Base-by-base conservation (phyloP, 2,888 invertebrate genomes). In the Lasioglossum oenotherae region DNA sequence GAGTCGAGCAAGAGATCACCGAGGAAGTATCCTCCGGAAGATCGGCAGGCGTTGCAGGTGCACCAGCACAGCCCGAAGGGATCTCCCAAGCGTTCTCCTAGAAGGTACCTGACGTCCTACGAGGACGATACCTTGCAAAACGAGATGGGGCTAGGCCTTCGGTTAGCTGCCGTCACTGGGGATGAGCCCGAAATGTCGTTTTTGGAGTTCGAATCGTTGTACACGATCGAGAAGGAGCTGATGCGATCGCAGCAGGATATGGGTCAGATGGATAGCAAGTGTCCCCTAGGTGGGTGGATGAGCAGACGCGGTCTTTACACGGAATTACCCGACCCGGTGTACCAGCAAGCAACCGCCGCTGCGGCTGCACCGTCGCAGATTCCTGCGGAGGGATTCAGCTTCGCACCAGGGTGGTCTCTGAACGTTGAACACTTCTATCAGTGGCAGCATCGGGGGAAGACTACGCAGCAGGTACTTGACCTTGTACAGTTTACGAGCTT, bases 361-460 rank as follows among this genome's bases (percentile, higher is more conserved):
- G 73, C 90, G 35, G 72, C 73, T 49, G 49, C 72, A n/a, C 49
- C 87, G 14, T 87, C 91, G 35, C 95, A 94, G 82, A 93, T 93
- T 19, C 95, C 94, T 44, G 94, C 94, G 85, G 96, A 96, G 31
- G 96, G 96, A 87, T 96, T 96, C 95, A 96, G 96, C 94, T 96
- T 96, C 92, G 96, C 96, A 82, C 96, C 96, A 53, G 96, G 96
- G 82, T 96, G 96, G 96, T 96, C 96, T 79, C 95, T 96, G 89
- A 96, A 96, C 92, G 96, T 96, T 60, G 96, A 96, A 92, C 96
- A 96, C 92, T 96, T 96, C 83, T 96, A 96, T 95, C 96, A 96
- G 95, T 96, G 96, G 96, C 96, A 96, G 92, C 96, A 96, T 78
- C 96, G 96, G 38, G 96, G 96, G 75, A 96, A 96, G 93, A 96